Conservation (phyloP, 1,140 invertebrate species). For the Pogonomyrmex barbatus region DNA sequence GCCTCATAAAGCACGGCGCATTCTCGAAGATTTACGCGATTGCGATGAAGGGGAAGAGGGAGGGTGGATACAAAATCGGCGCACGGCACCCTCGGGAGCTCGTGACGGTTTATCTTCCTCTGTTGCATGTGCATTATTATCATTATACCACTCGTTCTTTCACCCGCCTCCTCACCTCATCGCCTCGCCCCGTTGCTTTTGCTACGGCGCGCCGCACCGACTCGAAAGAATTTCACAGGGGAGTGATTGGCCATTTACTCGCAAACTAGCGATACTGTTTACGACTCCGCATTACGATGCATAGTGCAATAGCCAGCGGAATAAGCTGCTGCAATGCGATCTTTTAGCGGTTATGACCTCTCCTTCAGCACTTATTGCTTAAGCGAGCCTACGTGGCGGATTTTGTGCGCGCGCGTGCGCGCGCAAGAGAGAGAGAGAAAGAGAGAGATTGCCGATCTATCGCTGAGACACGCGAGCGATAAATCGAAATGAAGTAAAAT, state of each 20-base stretch:
- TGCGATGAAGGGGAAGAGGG: background rate
- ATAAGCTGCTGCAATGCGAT: slow-evolving; percentile 38
- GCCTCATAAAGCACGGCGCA: slow-evolving; percentile 33
- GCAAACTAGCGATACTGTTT: slow-evolving; percentile 59
- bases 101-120: slow-evolving; percentile 52
- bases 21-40: slow-evolving; percentile 44
- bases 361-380: slow-evolving; percentile 13
- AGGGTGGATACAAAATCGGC: background rate
- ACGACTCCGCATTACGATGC: slow-evolving; percentile 45
- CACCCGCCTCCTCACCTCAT: background rate
- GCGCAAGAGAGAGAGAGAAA: too few relatives aligned
- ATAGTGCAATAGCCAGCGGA: slow-evolving; percentile 36
- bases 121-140: slow-evolving; percentile 65
- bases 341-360: slow-evolving; percentile 33
- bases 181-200: background rate
- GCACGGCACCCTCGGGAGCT: slow-evolving; percentile 47
- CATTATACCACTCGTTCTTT: slow-evolving; percentile 60
- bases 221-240: slow-evolving; percentile 57
- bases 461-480: slow-evolving; percentile 35
- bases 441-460: slow-evolving; percentile 11
- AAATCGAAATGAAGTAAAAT: slow-evolving; percentile 41
- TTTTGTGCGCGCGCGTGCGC: background rate
- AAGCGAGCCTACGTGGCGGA: background rate
- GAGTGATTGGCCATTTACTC: slow-evolving; percentile 67
- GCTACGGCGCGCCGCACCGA: background rate